These are phyloP conservation scores for Sceloporus tristichus DNA, from an alignment of 2,113 vertebrate genomes.

Conservation along the genomic window DNA sequence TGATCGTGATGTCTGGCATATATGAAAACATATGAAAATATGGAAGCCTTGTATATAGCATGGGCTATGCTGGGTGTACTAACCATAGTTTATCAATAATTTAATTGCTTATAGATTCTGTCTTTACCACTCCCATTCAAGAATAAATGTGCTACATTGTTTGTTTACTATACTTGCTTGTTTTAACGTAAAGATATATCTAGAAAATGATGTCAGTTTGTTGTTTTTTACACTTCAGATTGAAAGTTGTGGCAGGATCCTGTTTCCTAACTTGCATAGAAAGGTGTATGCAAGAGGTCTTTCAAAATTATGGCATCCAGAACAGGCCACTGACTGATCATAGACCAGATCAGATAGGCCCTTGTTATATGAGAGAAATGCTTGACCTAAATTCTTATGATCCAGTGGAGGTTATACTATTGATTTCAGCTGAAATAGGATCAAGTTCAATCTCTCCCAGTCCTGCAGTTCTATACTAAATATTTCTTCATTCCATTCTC, in stretches of 20 bases:
- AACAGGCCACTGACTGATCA: background rate
- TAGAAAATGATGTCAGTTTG: background rate
- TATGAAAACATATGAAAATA: too few relatives aligned
- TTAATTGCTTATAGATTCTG: background rate
- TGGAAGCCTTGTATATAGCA: too few relatives aligned
- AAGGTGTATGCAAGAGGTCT: background rate
- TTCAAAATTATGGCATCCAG: background rate
- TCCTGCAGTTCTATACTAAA: background rate
- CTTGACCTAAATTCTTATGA: rapidly evolving
- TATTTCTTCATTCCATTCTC: background rate
- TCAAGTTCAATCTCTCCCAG: background rate
- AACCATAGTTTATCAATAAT: too few relatives aligned
- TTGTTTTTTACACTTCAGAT: too few relatives aligned
- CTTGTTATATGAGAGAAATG: background rate
- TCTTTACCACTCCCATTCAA: background rate
- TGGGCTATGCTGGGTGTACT: too few relatives aligned
- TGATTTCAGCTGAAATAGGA: conserved; percentile 23
- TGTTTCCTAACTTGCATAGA: background rate
- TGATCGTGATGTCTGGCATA: too few relatives aligned
- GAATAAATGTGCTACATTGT: background rate
- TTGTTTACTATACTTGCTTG: background rate
- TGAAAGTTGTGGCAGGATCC: background rate
- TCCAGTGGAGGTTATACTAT: background rate
- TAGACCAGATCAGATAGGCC: background rate
- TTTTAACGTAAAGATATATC: background rate